phyloP scores from a whole-genome alignment of 2,888 invertebrate genomes.

The Stenichneumon culpator region DNA sequence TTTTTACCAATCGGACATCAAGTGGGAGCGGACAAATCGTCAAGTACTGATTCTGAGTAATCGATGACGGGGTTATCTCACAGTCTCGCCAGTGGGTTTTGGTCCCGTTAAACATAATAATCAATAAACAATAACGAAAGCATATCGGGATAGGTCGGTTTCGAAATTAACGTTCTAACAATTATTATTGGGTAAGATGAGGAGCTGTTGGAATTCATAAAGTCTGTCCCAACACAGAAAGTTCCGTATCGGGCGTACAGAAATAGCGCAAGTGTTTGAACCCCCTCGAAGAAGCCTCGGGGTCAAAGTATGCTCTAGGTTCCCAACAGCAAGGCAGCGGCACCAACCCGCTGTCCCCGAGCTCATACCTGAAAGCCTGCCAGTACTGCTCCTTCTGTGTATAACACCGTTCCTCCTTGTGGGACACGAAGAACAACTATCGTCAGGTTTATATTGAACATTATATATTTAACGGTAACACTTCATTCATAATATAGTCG shows the following conservation, averaged over 20 bases:
- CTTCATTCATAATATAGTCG: slow-evolving; percentile 14
- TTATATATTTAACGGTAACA: slow-evolving; percentile 22
- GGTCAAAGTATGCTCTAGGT: slow-evolving; percentile 40
- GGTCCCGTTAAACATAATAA: too few species aligned
- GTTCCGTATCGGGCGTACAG: slow-evolving; percentile 11
- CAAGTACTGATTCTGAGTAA: too few species aligned
- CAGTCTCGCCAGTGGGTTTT: too few species aligned
- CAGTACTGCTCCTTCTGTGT: slow-evolving; percentile 16
- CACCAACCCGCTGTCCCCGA: slow-evolving; percentile 36
- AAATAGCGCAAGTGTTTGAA: slow-evolving; percentile 67
- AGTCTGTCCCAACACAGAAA: not conserved
- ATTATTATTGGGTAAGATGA: too few species aligned
- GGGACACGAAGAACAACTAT: not conserved
- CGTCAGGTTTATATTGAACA: slow-evolving; percentile 11
- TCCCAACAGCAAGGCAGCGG: slow-evolving; percentile 43
- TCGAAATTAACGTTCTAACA: too few species aligned
- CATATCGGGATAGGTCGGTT: too few species aligned
- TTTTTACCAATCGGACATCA: too few species aligned
- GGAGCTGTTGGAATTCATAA: too few species aligned
- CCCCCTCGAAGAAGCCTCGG: slow-evolving; percentile 47
- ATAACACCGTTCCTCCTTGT: slow-evolving; percentile 13
- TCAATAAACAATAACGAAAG: too few species aligned
- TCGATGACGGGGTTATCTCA: too few species aligned
- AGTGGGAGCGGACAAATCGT: too few species aligned
- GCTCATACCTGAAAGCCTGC: slow-evolving; percentile 54